A percentile compares a stretch with the other conserved stretches of the same genome.
Evolutionary conservation across 1,140 invertebrate genomes (phyloP).

Genomic region (Chelonus insularis): DNA sequence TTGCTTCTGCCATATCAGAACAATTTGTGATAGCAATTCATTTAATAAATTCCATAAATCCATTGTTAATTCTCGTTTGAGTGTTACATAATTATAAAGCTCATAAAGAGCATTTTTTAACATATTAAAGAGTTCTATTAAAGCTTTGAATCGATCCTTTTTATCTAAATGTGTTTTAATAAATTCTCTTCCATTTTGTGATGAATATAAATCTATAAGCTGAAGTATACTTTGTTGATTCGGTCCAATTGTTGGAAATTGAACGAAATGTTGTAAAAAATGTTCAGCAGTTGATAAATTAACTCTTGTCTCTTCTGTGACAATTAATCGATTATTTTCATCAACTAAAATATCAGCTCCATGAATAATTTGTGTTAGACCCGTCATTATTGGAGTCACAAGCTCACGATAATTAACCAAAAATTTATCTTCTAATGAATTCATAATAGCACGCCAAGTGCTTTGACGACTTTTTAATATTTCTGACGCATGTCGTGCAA

Average conservation of each 20-base stretch:
- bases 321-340: conserved; percentile 47
- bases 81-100: conserved; percentile 62
- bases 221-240: conserved; percentile 51
- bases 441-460: conserved; percentile 63
- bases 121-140: conserved; percentile 58
- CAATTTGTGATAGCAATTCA: conserved; percentile 64
- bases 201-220: conserved; percentile 55
- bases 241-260: conserved; percentile 54
- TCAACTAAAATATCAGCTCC: conserved; percentile 61
- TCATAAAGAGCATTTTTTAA: conserved; percentile 70
- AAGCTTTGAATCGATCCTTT: conserved; percentile 26
- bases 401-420: conserved; percentile 69
- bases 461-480: conserved; percentile 60
- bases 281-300: conserved; percentile 30
- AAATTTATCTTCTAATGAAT: conserved; percentile 61
- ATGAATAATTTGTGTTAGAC: conserved; percentile 65
- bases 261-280: conserved; percentile 57
- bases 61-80: conserved; percentile 57
- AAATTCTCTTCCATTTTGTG: conserved; percentile 35
- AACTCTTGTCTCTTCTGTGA: not conserved
- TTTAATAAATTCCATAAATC: conserved; percentile 60
- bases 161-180: conserved; percentile 26
- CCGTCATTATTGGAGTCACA: conserved; percentile 64
- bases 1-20: conserved; percentile 75
- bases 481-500: not conserved